Evolutionary conservation across 92 coral and sea anemone genomes (phyloP), one percentile per base, ranked within the genome.

Genomic region (Umimayanthus chanpuru): DNA sequence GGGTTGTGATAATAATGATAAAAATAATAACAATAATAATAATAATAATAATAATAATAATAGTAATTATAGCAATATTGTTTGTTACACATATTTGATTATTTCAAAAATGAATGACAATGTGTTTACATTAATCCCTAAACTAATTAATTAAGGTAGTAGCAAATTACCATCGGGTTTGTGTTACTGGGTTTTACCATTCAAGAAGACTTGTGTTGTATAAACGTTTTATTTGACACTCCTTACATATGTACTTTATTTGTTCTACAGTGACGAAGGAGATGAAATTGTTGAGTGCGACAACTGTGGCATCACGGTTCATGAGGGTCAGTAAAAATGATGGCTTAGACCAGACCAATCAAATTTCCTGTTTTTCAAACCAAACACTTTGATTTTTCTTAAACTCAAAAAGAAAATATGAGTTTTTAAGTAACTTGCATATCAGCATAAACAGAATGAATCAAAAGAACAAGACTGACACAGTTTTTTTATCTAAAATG

Each of bases 241-340:
- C 50, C 8, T 32, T 32, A 32, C 36, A 32, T 32, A 15, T 53
- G 5, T 56, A 15, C 66, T 21, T 61, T 9, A 26, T 74, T 88
- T 75, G 25, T 79, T 41, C 85, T 83, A 25, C 88, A 97, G 99
- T 93, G 99, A 97, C 86, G 98, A 97, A 93, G 99, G 98, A 61
- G 99, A 97, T 95, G 99, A 97, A 81, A 97, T 97, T 77, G 98
- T 97, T 20, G 99, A 97, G 81, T 97, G 99, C 85, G 99, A 97
- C 79, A 93, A 91, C 89, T 97, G 68, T 90, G 99, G 99, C 11
- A 94, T 97, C 50, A 95, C 96, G 66, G 98, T 97, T 65, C 99
- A 97, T 90, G 99, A 97, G 90, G 98, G 99, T 95, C 84, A 75
- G 89, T 81, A 30, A 20, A 16, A 44, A 12, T 28, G 61, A 6